Percentiles rank a stretch among this genome's conserved stretches.
These are phyloP conservation scores for Colossoma macropomum DNA, from an alignment of 2,113 vertebrate genomes.

Conservation along the genomic window DNA sequence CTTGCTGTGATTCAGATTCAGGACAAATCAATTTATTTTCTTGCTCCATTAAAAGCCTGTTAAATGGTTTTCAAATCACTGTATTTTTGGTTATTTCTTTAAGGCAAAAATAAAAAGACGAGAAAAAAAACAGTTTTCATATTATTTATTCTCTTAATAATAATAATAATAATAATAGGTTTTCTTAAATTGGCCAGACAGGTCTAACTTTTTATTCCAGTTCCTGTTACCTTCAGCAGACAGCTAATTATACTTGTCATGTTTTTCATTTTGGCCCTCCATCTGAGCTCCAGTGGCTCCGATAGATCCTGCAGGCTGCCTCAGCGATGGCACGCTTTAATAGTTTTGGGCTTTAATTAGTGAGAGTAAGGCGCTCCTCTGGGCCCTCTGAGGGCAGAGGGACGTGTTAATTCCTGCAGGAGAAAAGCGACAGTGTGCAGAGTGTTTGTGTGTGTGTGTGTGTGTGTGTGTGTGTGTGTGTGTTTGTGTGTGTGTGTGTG, in stretches of 20 bases:
- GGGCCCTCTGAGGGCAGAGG: neutral
- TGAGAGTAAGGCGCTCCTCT: neutral
- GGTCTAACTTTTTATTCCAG: neutral
- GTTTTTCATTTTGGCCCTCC: neutral
- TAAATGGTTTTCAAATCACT: neutral
- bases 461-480: neutral
- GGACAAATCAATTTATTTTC: neutral
- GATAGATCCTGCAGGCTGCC: neutral
- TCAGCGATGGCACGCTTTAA: neutral
- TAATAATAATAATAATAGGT: too few relatives aligned
- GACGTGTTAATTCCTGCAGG: neutral
- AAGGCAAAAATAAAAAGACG: too few relatives aligned
- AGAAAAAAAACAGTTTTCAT: too few relatives aligned
- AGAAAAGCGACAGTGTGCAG: neutral
- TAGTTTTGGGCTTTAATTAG: conserved; percentile 12
- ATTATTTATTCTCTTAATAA: too few relatives aligned
- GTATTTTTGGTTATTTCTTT: too few relatives aligned
- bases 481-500: neutral
- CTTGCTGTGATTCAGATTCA: neutral
- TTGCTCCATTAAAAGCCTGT: neutral
- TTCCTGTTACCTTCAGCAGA: neutral
- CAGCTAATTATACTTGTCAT: neutral
- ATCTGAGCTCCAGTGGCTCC: neutral
- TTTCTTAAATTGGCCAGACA: neutral
- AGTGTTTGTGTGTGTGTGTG: neutral